Conservation (phyloP, 2,113 vertebrate species). For the Nesogale talazaci region DNA sequence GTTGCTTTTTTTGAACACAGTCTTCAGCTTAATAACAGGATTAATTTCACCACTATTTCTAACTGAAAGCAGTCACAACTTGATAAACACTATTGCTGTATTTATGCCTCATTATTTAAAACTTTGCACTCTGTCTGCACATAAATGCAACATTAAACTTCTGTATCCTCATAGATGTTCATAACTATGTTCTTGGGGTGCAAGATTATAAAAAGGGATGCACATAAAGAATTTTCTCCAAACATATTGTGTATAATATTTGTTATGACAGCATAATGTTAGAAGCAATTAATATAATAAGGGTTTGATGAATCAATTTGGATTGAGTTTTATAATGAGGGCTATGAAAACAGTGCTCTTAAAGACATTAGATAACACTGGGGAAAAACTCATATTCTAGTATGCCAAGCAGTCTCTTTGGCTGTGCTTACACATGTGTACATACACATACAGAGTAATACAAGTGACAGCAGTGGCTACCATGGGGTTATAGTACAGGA, state of each 20-base stretch:
- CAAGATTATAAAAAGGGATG: neutral
- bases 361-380: neutral
- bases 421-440: accelerated
- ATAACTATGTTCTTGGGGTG: neutral
- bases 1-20: neutral
- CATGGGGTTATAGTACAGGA: neutral
- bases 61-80: neutral
- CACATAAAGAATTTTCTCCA: neutral
- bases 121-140: neutral
- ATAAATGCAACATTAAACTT: neutral
- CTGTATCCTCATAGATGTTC: neutral
- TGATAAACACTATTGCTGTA: neutral
- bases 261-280: neutral
- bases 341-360: neutral
- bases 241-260: neutral
- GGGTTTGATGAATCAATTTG: neutral
- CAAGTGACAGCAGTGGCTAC: neutral
- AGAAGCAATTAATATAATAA: neutral
- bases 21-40: neutral
- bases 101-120: neutral
- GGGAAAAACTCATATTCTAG: neutral
- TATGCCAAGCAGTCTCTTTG: neutral
- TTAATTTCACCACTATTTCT: neutral
- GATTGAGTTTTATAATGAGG: neutral
- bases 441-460: neutral